Conservation (phyloP, 2,113 vertebrate genomes). For the Cyanoliseus patagonus region DNA sequence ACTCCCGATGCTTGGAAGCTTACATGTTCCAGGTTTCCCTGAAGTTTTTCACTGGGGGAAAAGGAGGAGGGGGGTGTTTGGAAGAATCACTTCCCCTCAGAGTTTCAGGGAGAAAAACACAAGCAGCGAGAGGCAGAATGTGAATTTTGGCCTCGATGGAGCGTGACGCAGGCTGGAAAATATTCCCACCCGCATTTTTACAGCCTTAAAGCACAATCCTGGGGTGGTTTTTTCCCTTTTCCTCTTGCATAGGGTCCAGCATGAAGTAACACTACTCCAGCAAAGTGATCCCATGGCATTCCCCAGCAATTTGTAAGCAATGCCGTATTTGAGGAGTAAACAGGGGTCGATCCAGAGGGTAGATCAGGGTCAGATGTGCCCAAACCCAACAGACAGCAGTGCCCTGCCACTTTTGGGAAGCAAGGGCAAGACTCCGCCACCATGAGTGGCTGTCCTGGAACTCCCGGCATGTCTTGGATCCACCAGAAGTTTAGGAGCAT, state of each 20-base stretch:
- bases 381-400: neutral
- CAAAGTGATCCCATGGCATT: neutral
- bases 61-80: neutral
- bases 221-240: neutral
- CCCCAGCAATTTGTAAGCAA: neutral
- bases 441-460: neutral
- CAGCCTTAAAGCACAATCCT: neutral
- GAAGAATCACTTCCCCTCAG: neutral
- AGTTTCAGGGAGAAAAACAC: conserved; percentile 25
- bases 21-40: neutral
- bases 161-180: conserved; percentile 61
- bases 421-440: neutral
- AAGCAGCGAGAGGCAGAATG: neutral
- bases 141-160: neutral
- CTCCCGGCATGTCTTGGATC: conserved; percentile 1
- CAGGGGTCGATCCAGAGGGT: neutral
- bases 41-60: neutral
- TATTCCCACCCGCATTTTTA: conserved; percentile 64
- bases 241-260: conserved; percentile 16
- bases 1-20: accelerated
- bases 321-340: neutral
- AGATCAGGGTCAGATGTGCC: neutral
- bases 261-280: neutral
- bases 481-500: neutral
- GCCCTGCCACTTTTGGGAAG: neutral